Conservation (phyloP, 2,113 vertebrate genomes). For the Petroica traversi region DNA sequence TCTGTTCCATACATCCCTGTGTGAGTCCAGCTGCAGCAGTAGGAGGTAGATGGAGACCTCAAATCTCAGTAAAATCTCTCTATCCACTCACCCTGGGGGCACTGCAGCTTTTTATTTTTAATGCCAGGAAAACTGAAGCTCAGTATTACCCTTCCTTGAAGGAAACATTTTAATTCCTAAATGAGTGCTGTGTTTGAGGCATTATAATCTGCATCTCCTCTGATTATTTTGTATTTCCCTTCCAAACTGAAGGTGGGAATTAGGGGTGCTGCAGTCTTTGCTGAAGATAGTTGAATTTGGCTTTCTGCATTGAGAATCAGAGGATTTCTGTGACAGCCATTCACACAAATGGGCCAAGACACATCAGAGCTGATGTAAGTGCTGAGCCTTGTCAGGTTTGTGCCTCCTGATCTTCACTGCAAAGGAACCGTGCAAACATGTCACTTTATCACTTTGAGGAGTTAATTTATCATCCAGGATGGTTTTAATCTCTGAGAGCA, state of each 20-base stretch:
- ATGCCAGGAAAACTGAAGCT: neutral
- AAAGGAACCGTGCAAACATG: slow-evolving; percentile 14
- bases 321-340: neutral
- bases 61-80: neutral
- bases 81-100: neutral
- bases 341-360: slow-evolving; percentile 13
- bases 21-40: neutral
- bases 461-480: slow-evolving; percentile 44
- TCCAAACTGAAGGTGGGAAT: neutral
- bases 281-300: neutral
- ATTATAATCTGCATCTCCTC: neutral
- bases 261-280: neutral
- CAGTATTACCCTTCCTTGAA: neutral
- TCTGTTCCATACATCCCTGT: neutral
- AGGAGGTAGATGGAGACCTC: neutral
- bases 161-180: neutral
- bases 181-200: neutral
- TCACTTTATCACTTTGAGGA: slow-evolving; percentile 42
- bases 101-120: neutral
- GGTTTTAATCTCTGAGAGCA: slow-evolving; percentile 48
- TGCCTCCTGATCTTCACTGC: slow-evolving; percentile 23
- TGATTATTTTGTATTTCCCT: neutral
- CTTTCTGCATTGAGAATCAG: neutral
- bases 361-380: neutral
- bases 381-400: slow-evolving; percentile 5